Conservation (phyloP, 2,797 vertebrate species). For the Pampus argenteus region DNA sequence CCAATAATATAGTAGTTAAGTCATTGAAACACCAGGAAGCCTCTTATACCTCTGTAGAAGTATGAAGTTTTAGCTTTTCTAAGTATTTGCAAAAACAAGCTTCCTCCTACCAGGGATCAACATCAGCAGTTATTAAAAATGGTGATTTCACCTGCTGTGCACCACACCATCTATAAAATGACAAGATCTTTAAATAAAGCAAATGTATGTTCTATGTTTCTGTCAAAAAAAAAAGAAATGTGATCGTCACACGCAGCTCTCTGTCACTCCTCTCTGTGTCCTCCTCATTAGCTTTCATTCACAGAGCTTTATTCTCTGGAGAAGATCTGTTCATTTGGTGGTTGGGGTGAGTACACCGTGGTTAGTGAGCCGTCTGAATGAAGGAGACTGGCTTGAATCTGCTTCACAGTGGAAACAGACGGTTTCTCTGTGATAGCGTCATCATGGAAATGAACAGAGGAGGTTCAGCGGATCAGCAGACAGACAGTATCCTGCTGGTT, state of each 20-base stretch:
- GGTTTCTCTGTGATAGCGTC: constrained; percentile 48
- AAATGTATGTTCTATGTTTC: constrained; percentile 1
- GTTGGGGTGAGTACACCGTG: constrained; percentile 40
- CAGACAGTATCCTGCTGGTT: background rate
- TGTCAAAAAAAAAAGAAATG: background rate
- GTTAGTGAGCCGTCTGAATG: constrained; percentile 50
- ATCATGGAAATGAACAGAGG: constrained; percentile 37
- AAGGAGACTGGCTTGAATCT: constrained; percentile 45
- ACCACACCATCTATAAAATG: background rate
- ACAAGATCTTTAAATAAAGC: too few relatives aligned
- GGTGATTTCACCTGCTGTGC: background rate
- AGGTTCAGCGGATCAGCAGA: constrained; percentile 28
- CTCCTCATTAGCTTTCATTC: constrained; percentile 35
- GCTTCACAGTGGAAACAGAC: constrained; percentile 38
- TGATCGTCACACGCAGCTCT: background rate
- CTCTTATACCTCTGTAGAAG: constrained; percentile 30
- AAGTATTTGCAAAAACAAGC: constrained; percentile 1
- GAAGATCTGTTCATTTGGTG: constrained; percentile 42
- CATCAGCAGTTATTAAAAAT: constrained; percentile 1
- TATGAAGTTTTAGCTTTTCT: background rate
- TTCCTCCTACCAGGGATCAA: background rate
- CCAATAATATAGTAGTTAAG: constrained; percentile 22
- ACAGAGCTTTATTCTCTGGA: constrained; percentile 35
- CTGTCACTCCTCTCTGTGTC: background rate
- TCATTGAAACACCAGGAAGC: constrained; percentile 36